These are phyloP conservation scores for Centropristis striata DNA, from an alignment of 2,113 vertebrate genomes.

Conservation along the genomic window DNA sequence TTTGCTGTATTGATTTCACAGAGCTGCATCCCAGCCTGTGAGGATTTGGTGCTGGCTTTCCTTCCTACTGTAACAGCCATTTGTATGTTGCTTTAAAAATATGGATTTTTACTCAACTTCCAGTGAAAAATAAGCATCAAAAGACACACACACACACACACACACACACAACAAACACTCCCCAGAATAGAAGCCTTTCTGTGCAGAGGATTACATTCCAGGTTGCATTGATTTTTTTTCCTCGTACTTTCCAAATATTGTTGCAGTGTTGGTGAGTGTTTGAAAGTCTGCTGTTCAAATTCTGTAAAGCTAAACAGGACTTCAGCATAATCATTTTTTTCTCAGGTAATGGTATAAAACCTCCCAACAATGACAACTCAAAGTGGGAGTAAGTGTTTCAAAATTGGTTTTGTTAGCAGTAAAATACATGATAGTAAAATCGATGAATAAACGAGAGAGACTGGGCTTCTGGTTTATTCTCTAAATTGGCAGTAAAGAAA, in stretches of 20 bases:
- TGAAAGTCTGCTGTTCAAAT: slow-evolving; percentile 6
- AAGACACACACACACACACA: not conserved
- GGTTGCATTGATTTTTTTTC: slow-evolving; percentile 42
- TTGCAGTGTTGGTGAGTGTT: slow-evolving; percentile 23
- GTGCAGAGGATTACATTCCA: slow-evolving; percentile 33
- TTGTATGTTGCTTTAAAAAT: slow-evolving; percentile 25
- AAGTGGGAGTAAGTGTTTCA: not conserved
- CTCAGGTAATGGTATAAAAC: not conserved
- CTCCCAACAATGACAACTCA: not conserved
- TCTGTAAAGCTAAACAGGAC: not conserved
- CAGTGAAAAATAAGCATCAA: slow-evolving; percentile 8
- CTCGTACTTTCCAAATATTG: slow-evolving; percentile 8
- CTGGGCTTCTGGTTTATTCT: slow-evolving; percentile 15
- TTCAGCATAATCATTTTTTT: slow-evolving; percentile 10
- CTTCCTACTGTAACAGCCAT: not conserved
- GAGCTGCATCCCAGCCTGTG: not conserved
- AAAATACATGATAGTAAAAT: slow-evolving; percentile 28
- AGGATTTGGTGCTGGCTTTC: not conserved
- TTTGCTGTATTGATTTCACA: slow-evolving; percentile 29
- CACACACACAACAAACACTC: not conserved
- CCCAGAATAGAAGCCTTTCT: slow-evolving; percentile 31
- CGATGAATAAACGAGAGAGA: slow-evolving; percentile 23
- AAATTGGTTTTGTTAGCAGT: slow-evolving; percentile 19
- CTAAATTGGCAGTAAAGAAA: slow-evolving; percentile 25
- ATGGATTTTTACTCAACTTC: slow-evolving; percentile 29